phyloP scores from a whole-genome alignment of 2,888 invertebrate genomes.

The Osmoderma eremita region DNA sequence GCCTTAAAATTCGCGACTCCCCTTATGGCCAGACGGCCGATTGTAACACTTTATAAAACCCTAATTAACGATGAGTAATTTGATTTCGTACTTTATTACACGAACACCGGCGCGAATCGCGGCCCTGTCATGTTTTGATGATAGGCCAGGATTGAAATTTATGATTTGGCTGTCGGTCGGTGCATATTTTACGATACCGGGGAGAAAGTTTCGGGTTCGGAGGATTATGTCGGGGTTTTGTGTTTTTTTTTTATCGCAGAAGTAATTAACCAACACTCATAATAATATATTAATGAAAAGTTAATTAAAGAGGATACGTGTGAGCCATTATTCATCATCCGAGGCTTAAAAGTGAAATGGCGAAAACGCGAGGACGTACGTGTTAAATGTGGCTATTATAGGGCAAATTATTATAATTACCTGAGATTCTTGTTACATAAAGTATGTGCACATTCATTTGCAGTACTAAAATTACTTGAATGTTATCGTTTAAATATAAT shows the following conservation, averaged over 20 bases:
- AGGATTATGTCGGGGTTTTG: constrained; percentile 2
- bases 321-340: not conserved
- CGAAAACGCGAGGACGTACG: no score
- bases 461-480: no score
- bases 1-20: constrained; percentile 26
- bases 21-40: not conserved
- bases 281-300: constrained; percentile 20
- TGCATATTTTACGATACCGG: constrained; percentile 9
- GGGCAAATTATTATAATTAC: no score
- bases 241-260: not conserved
- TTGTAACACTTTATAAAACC: constrained; percentile 27
- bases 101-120: not conserved
- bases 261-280: constrained; percentile 10
- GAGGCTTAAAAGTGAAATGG: no score
- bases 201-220: not conserved
- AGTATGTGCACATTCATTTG: no score
- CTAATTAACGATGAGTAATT: constrained; percentile 40
- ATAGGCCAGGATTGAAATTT: constrained; percentile 30
- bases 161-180: constrained; percentile 14
- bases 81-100: constrained; percentile 36
- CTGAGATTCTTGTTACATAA: no score
- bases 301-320: constrained; percentile 1
- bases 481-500: no score
- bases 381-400: no score
- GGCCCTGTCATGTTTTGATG: constrained; percentile 29